phyloP scores from a whole-genome alignment of 2,888 invertebrate genomes.

The Cetonia aurata region DNA sequence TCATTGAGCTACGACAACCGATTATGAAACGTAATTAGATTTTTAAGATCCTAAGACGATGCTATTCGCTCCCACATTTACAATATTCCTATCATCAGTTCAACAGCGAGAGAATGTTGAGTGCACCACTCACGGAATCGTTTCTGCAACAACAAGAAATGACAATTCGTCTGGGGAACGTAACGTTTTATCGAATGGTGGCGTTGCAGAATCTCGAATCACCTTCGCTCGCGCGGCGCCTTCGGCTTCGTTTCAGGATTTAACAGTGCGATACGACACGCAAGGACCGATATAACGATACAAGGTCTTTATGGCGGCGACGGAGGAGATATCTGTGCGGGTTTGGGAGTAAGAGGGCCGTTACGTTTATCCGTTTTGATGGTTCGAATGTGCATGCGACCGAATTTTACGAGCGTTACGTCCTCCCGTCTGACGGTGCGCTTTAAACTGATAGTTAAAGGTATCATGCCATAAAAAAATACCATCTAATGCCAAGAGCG shows the following conservation, averaged over 20 bases:
- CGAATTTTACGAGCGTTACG: slow-evolving; percentile 41
- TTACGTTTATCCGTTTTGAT: slow-evolving; percentile 41
- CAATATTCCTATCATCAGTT: no score
- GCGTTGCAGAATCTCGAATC: slow-evolving; percentile 25
- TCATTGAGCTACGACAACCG: slow-evolving; percentile 9
- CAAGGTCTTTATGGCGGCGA: slow-evolving; percentile 39
- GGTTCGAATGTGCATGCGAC: slow-evolving; percentile 38
- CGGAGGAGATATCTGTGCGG: slow-evolving; percentile 30
- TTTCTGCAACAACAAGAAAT: slow-evolving; percentile 15
- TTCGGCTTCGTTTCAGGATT: slow-evolving; percentile 37
- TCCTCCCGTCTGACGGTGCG: slow-evolving; percentile 32
- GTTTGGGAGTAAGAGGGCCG: slow-evolving; percentile 33
- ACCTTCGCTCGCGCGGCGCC: slow-evolving; percentile 7
- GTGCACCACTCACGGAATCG: no score
- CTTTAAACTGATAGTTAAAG: slow-evolving; percentile 40
- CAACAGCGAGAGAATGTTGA: no score
- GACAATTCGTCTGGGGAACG: slow-evolving; percentile 32
- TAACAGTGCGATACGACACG: slow-evolving; percentile 41
- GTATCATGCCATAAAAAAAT: slow-evolving; percentile 32
- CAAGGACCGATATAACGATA: slow-evolving; percentile 38
- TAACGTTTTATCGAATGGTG: slow-evolving; percentile 7
- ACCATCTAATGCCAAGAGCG: slow-evolving; percentile 10
- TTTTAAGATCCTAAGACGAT: no score
- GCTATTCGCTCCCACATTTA: no score
- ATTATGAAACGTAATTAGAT: slow-evolving; percentile 11